A percentile compares a stretch with the other conserved stretches of the same genome.
These are phyloP conservation scores for Xiphydria camelus DNA, from an alignment of 2,888 invertebrate genomes.

Conservation along the genomic window DNA sequence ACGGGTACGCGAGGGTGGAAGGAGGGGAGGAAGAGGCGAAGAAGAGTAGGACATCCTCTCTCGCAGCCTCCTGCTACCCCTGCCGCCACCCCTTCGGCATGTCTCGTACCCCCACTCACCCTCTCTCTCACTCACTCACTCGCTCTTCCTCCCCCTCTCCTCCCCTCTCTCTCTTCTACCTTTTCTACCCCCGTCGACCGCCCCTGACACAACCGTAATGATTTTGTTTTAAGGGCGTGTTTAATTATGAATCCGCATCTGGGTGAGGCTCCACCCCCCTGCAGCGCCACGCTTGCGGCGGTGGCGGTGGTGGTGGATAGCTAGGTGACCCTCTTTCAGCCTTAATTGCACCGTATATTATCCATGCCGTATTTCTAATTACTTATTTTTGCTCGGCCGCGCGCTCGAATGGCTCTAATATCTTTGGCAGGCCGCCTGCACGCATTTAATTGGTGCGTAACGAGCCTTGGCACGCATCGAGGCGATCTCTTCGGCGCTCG, in stretches of 20 bases:
- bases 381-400: slow-evolving; percentile 49
- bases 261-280: slow-evolving; percentile 55
- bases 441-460: slow-evolving; percentile 51
- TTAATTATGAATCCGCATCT: slow-evolving; percentile 59
- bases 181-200: slow-evolving; percentile 22
- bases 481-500: neutral
- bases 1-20: slow-evolving; percentile 16
- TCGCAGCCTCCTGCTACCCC: slow-evolving; percentile 3
- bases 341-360: slow-evolving; percentile 57
- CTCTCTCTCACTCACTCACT: slow-evolving; percentile 17
- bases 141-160: too few species aligned
- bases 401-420: slow-evolving; percentile 50
- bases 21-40: neutral
- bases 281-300: slow-evolving; percentile 20
- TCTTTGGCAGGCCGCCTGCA: slow-evolving; percentile 51
- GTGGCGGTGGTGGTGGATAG: slow-evolving; percentile 22
- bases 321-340: slow-evolving; percentile 52
- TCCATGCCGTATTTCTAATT: slow-evolving; percentile 56
- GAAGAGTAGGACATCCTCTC: slow-evolving; percentile 3
- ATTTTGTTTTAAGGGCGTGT: slow-evolving; percentile 59
- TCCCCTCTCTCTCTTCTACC: too few species aligned
- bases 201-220: slow-evolving; percentile 51
- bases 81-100: slow-evolving; percentile 4
- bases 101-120: slow-evolving; percentile 8
- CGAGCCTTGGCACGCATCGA: slow-evolving; percentile 20